Conservation (phyloP, 2,888 invertebrate genomes). For the Tetranychus piercei region DNA sequence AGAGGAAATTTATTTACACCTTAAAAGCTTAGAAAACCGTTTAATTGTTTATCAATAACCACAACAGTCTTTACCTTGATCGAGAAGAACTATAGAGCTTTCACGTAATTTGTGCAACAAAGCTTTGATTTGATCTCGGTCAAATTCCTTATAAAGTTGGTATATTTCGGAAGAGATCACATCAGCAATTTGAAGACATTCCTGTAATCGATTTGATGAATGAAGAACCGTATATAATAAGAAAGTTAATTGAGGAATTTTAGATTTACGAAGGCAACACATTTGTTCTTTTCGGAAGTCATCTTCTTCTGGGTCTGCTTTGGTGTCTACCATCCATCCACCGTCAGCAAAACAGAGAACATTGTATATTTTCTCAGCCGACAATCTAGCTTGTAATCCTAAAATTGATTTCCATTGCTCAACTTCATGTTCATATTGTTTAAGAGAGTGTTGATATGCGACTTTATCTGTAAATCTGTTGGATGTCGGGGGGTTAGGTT, state of each 20-base stretch:
- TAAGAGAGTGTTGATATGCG: conserved; percentile 62
- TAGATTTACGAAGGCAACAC: conserved; percentile 56
- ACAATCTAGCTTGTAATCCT: conserved; percentile 50
- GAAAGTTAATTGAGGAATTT: conserved; percentile 62
- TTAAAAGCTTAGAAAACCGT: no score
- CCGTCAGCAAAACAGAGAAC: conserved; percentile 69
- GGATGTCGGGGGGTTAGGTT: conserved; percentile 29
- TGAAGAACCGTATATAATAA: conserved; percentile 59
- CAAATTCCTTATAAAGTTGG: conserved; percentile 47
- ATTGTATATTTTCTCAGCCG: conserved; percentile 61
- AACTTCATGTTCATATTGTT: conserved; percentile 56
- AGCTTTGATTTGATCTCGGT: conserved; percentile 53
- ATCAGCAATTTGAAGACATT: conserved; percentile 58
- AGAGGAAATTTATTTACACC: no score
- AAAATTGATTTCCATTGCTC: conserved; percentile 44
- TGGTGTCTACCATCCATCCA: conserved; percentile 53
- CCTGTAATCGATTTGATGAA: conserved; percentile 46
- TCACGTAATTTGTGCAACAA: conserved; percentile 56
- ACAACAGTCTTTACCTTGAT: conserved; percentile 62
- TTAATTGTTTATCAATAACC: conserved; percentile 36
- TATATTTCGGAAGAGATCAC: conserved; percentile 58
- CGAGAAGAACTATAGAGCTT: conserved; percentile 53
- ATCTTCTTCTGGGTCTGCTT: conserved; percentile 29
- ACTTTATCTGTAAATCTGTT: conserved; percentile 65
- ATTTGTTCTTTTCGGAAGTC: conserved; percentile 40